Conservation (phyloP, 2,113 vertebrate species). For the Cyanoderma ruficeps region DNA sequence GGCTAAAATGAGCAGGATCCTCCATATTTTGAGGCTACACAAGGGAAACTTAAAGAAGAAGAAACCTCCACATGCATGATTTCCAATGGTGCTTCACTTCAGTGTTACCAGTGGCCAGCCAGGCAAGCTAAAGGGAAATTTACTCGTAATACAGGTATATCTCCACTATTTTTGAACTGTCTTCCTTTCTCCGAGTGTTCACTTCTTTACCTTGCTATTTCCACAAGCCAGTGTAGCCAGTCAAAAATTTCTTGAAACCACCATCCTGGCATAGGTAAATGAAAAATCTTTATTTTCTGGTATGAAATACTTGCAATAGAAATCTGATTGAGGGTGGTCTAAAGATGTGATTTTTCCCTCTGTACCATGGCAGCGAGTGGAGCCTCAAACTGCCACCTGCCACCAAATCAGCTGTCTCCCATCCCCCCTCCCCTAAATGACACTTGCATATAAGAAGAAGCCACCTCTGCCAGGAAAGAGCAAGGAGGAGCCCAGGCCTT, state of each 20-base stretch:
- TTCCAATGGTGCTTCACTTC: not conserved
- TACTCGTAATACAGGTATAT: not conserved
- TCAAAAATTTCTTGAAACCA: not conserved
- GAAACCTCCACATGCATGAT: not conserved
- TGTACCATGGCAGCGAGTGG: not conserved
- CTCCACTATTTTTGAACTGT: not conserved
- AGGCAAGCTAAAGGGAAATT: not conserved
- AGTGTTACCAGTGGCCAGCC: not conserved
- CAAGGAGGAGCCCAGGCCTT: not conserved
- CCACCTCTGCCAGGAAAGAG: not conserved
- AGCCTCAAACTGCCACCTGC: not conserved
- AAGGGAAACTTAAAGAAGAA: not conserved
- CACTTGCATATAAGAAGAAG: not conserved
- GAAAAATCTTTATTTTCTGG: not conserved
- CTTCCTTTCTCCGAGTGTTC: not conserved
- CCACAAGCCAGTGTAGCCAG: not conserved
- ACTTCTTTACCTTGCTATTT: fast-evolving
- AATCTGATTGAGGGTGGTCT: not conserved
- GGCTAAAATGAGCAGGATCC: not conserved
- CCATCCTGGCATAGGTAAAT: not conserved
- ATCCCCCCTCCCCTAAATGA: not conserved
- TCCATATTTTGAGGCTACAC: not conserved
- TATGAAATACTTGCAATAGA: not conserved
- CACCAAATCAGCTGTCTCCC: not conserved
- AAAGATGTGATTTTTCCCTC: not conserved